Evolutionary conservation across 2,113 vertebrate species (phyloP).

Genomic region (Mohoua ochrocephala): DNA sequence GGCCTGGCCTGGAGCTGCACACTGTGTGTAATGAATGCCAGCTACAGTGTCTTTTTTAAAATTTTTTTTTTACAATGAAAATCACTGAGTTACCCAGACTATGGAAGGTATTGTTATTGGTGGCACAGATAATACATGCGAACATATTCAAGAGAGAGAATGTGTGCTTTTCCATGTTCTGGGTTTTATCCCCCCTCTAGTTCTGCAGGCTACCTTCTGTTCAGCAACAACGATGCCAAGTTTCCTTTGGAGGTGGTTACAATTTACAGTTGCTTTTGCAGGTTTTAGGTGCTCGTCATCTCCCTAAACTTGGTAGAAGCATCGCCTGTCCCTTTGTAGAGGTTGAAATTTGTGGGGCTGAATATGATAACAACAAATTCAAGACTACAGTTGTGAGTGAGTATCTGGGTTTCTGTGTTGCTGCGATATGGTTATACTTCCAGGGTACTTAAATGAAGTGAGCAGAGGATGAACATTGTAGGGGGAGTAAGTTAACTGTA

Average conservation of each 20-base stretch:
- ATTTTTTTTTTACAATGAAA: background rate
- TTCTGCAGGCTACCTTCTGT: background rate
- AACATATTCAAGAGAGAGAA: background rate
- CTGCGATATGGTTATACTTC: background rate
- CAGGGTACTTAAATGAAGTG: background rate
- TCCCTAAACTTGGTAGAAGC: constrained; percentile 88
- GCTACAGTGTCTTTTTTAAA: background rate
- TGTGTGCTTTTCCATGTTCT: background rate
- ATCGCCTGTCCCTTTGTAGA: constrained; percentile 95
- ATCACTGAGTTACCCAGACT: background rate
- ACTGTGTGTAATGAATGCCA: background rate
- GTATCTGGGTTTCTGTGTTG: constrained; percentile 25
- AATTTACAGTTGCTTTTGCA: constrained; percentile 39
- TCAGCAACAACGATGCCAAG: background rate
- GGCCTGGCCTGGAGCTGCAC: background rate
- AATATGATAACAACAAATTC: constrained; percentile 87
- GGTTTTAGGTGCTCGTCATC: constrained; percentile 92
- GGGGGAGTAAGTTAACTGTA: background rate
- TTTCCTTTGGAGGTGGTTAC: background rate
- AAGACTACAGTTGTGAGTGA: constrained; percentile 89
- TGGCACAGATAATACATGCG: background rate
- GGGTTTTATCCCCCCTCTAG: background rate
- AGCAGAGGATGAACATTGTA: background rate
- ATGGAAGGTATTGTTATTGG: background rate
- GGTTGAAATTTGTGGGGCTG: constrained; percentile 87